phyloP scores from a whole-genome alignment of 2,888 invertebrate genomes.

The Luffia ferchaultella region DNA sequence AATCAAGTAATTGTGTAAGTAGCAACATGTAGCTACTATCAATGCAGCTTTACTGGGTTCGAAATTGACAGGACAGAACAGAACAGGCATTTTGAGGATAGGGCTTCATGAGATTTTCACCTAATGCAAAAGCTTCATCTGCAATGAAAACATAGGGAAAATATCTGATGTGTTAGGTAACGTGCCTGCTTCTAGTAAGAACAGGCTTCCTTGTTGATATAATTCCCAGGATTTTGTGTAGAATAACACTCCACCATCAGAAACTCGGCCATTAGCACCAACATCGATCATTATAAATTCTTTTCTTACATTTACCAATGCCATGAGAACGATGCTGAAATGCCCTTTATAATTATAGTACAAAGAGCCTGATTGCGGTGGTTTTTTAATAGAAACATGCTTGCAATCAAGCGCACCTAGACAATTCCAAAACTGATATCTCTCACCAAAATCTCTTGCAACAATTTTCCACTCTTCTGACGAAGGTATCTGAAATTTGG shows the following conservation, averaged over 20 bases:
- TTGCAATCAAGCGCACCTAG: conserved; percentile 15
- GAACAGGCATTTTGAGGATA: neutral
- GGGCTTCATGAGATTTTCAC: neutral
- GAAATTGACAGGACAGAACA: neutral
- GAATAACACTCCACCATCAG: neutral
- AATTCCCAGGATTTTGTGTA: neutral
- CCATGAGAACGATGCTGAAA: conserved; percentile 3
- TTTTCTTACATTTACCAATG: neutral
- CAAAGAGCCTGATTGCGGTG: conserved; percentile 1
- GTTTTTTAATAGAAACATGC: conserved; percentile 12
- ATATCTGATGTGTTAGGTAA: neutral
- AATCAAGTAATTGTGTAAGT: too few relatives aligned
- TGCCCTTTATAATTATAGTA: conserved; percentile 1
- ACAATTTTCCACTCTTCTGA: conserved; percentile 9
- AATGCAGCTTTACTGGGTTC: neutral
- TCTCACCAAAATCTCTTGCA: conserved; percentile 8
- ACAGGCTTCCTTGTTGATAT: neutral
- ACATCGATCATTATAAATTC: conserved; percentile 3
- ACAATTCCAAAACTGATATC: conserved; percentile 15
- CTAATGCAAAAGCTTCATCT: neutral
- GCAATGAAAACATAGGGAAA: neutral
- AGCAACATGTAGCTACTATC: neutral
- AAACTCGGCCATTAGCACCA: conserved; percentile 1
- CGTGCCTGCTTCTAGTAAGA: neutral
- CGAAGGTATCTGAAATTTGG: conserved; percentile 9